Evolutionary conservation across 2,113 vertebrate genomes (phyloP).

Genomic region (Syrmaticus mikado): DNA sequence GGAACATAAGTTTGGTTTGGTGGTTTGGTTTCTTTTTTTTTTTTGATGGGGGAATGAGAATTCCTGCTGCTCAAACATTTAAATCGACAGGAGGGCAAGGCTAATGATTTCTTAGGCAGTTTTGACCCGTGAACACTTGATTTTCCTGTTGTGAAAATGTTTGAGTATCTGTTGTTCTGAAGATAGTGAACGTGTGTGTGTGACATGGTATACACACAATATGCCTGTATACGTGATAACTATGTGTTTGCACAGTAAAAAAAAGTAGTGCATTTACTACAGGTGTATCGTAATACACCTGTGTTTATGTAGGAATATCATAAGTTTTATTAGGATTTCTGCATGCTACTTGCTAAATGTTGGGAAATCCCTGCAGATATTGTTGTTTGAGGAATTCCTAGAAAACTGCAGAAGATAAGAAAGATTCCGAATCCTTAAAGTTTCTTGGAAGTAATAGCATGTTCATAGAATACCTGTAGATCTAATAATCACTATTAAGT

Average conservation of each 20-base stretch:
- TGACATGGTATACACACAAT: too few species aligned
- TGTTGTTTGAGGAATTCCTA: neutral
- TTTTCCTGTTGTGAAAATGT: neutral
- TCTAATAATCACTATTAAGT: neutral
- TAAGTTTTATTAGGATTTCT: neutral
- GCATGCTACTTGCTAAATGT: neutral
- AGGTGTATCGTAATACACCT: neutral
- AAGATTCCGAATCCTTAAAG: neutral
- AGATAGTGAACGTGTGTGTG: neutral
- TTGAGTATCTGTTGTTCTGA: neutral
- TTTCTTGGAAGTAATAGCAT: neutral
- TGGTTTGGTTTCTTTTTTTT: neutral
- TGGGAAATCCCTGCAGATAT: neutral
- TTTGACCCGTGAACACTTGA: accelerated
- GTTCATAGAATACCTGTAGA: neutral
- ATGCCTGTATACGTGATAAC: neutral
- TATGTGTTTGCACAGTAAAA: neutral
- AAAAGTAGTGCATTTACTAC: neutral
- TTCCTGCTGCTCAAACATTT: neutral
- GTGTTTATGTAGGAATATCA: neutral
- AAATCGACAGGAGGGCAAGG: neutral
- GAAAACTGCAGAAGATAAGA: neutral
- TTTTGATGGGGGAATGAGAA: neutral
- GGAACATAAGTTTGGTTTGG: neutral
- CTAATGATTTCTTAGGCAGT: neutral